Evolutionary conservation across 2,797 vertebrate genomes (phyloP).

Genomic region (Epinephelus coioides): DNA sequence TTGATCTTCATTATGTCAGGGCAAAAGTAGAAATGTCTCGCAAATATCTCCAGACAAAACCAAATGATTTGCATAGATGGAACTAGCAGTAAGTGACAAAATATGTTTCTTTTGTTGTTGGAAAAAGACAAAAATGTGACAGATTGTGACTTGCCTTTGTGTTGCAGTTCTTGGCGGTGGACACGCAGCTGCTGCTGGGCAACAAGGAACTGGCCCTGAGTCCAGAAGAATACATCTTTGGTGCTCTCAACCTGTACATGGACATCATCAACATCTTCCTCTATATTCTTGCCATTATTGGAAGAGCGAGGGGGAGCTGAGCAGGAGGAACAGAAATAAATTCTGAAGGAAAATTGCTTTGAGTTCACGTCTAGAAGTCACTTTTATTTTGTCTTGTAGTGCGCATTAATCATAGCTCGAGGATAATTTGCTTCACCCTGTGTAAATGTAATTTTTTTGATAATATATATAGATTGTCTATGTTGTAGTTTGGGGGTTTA

Average conservation of each 20-base stretch:
- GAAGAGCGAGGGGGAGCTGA: slow-evolving; percentile 73
- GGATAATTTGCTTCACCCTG: slow-evolving; percentile 39
- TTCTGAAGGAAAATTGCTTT: slow-evolving; percentile 8
- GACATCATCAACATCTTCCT: slow-evolving; percentile 95
- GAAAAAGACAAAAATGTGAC: slow-evolving; percentile 6
- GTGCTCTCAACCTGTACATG: slow-evolving; percentile 92
- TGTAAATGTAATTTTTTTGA: slow-evolving; percentile 48
- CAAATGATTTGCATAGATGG: neutral
- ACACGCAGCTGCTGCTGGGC: slow-evolving; percentile 93
- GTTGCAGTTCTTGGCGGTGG: slow-evolving; percentile 92
- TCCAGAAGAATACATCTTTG: slow-evolving; percentile 94
- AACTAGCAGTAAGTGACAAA: neutral
- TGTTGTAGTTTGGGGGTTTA: slow-evolving; percentile 33
- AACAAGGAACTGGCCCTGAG: slow-evolving; percentile 94
- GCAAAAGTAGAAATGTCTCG: neutral
- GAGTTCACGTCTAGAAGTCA: slow-evolving; percentile 11
- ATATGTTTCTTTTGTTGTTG: neutral
- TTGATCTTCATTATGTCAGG: neutral
- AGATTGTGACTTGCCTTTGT: slow-evolving; percentile 15
- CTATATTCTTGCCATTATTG: slow-evolving; percentile 90
- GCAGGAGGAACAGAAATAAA: neutral
- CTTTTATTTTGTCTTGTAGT: slow-evolving; percentile 42
- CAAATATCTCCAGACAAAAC: neutral
- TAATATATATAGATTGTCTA: slow-evolving; percentile 23
- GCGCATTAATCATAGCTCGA: slow-evolving; percentile 31